These are phyloP conservation scores for Coracias cyanogaster DNA, from an alignment of 2,797 vertebrate species.

Conservation along the genomic window DNA sequence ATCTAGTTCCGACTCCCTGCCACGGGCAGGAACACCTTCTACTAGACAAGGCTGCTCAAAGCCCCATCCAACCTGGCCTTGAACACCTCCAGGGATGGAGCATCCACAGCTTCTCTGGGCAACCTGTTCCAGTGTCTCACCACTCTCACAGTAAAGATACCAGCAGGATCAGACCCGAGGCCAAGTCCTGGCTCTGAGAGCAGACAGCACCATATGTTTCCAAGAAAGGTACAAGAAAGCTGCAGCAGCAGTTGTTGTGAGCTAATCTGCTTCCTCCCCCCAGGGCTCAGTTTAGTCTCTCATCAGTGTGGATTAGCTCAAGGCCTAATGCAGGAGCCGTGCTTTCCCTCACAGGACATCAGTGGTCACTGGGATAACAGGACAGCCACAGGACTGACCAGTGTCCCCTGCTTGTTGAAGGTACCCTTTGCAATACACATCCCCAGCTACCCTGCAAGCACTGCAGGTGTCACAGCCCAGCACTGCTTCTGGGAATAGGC, in stretches of 20 bases:
- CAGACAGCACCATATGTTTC: background rate
- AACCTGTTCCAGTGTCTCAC: background rate
- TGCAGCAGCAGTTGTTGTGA: background rate
- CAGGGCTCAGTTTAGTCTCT: background rate
- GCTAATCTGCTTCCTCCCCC: slow-evolving; percentile 9
- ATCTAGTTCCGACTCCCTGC: background rate
- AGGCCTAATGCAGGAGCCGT: background rate
- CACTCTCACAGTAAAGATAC: background rate
- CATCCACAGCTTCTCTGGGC: background rate
- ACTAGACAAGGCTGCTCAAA: background rate
- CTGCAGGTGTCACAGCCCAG: background rate
- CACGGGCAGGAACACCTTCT: background rate
- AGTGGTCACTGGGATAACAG: background rate
- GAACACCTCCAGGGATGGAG: background rate
- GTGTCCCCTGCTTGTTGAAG: background rate
- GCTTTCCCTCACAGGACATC: background rate
- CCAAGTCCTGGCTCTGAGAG: background rate
- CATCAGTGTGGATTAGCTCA: background rate
- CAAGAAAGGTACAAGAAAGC: background rate
- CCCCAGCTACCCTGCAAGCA: background rate
- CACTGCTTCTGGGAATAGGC: background rate
- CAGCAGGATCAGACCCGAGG: background rate
- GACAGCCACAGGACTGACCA: background rate
- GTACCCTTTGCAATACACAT: too few relatives aligned
- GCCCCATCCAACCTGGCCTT: background rate